Base-by-base conservation (phyloP, 2,888 invertebrate species). In the Caenorhabditis zanzibari region DNA sequence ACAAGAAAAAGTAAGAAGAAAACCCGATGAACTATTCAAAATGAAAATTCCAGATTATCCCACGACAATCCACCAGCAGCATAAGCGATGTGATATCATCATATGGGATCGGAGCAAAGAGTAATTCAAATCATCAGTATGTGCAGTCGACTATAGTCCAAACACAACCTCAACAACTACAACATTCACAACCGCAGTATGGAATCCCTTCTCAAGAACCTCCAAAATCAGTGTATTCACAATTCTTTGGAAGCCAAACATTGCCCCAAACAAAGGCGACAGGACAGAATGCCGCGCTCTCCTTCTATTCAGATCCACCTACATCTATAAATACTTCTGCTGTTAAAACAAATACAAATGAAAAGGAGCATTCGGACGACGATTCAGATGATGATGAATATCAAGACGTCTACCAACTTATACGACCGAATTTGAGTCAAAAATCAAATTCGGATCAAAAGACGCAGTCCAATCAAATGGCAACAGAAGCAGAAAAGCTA, bases 191-290 rank as follows among this genome's bases (percentile, higher is more conserved):
- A 7, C 63, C 41, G 22, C 56, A 74, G n/a, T 76, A 76, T 47
- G 76, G 68, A 47, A 68, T 76, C 28, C 41, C 35, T n/a, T 71
- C 38, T 32, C 49, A 58, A 35, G 19, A 16, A 4, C 47, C 61
- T 10, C 7, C 54, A 14, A 49, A 19, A 52, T 63, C 64, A 12
- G 74, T 63, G 22, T 81, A 74, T 24, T 68, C 81, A 28, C 74
- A 69, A 44, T 61, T 35, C n/a, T 68, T 68, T 1, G n/a, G 28
- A 41, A 35, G 44, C 5, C 61, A 12, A 14, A 7, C 56, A 22
- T 3, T 44, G n/a, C 61, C 44, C 26, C 63, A 44, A 16, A 0
- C 10, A 26, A 32, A 68, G 14, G 58, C 41, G 26, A 10, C 38
- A 6, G 58, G 44, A 19, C 71, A 58, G 19, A 28, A 49, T n/a